Base-by-base conservation (phyloP, 2,113 vertebrate genomes). In the Ctenodactylus gundi region DNA sequence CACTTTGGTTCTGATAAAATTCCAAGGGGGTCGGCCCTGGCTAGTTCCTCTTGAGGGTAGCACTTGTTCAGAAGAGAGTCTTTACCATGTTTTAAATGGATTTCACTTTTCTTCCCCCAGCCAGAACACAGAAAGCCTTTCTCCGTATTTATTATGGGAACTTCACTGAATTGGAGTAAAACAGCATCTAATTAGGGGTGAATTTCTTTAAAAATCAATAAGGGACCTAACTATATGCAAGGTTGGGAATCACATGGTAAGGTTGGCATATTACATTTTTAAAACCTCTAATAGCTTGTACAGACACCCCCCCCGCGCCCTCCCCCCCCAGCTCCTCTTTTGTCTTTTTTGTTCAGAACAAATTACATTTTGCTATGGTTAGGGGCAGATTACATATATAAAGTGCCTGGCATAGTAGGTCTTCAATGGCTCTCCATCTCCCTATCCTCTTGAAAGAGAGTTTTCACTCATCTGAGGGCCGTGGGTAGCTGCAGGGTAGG, bases 241-340 rank as follows among this genome's bases (percentile, higher is more conserved):
- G 65, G 49, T 29, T 83, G 68, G 58, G 70, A 70, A 27, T 88
- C 70, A 82, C 39, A 4, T 7, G 11, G n/a, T 31, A 44, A 57
- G 29, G 53, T 64, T 85, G 95, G 49, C n/a, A 39, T 41, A 20
- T 5, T 53, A 57, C 20, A 57, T 67, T 64, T 95, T n/a, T 9
- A 84, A 90, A 89, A 65, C 25, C 31, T 80, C 27, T 25, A 9
- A n/a, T 39, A 39, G 57, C 29, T 51, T 14, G 1, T 34, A 23
- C 31, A 82, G 60, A 67, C 39, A 3, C 0, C 2, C 7, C 2
- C 0, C 8, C 15, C n/a, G n/a, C n/a, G n/a, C n/a, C n/a, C n/a
- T n/a, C n/a, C n/a, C n/a, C n/a, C n/a, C n/a, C n/a, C n/a, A n/a
- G n/a, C 21, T 62, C 49, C 15, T 36, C 49, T 83, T 62, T 44